These are phyloP conservation scores for Oophaga pumilio DNA, from an alignment of 2,113 vertebrate species.

Conservation along the genomic window DNA sequence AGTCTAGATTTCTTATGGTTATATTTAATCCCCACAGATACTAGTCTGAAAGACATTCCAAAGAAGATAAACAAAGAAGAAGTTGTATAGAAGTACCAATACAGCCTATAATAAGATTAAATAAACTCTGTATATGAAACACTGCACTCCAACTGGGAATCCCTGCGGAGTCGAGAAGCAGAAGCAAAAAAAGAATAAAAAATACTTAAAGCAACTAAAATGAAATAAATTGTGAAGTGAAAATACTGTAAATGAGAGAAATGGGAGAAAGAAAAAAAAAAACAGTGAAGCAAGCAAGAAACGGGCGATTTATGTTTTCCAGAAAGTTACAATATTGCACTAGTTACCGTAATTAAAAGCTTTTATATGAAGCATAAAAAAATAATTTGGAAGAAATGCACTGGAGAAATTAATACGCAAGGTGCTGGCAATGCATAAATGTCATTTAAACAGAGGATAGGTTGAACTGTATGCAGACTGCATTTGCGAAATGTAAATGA, in stretches of 20 bases:
- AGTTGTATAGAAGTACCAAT: not conserved
- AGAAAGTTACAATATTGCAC: slow-evolving; percentile 38
- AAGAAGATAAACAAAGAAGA: not conserved
- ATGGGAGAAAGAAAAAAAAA: not conserved
- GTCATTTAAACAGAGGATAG: not conserved
- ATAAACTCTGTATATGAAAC: slow-evolving; percentile 26
- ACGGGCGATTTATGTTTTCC: slow-evolving; percentile 17
- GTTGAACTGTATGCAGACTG: not conserved
- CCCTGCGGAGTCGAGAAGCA: slow-evolving; percentile 12
- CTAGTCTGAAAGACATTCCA: not conserved
- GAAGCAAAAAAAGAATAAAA: slow-evolving; percentile 26
- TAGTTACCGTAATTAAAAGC: slow-evolving; percentile 47
- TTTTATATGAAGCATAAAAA: slow-evolving; percentile 42
- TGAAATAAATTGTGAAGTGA: slow-evolving; percentile 24
- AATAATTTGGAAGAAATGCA: slow-evolving; percentile 32
- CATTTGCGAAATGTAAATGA: slow-evolving; percentile 5
- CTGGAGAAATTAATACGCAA: slow-evolving; percentile 12
- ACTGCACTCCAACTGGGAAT: slow-evolving; percentile 23
- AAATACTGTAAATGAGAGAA: slow-evolving; percentile 34
- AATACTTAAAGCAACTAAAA: slow-evolving; percentile 29
- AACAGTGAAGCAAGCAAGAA: slow-evolving; percentile 29
- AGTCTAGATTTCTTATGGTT: not conserved
- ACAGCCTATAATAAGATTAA: slow-evolving; percentile 19
- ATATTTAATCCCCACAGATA: not conserved
- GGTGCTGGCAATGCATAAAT: slow-evolving; percentile 14